phyloP scores from a whole-genome alignment of 2,797 vertebrate species.

The Mormyrus hasselquistii region DNA sequence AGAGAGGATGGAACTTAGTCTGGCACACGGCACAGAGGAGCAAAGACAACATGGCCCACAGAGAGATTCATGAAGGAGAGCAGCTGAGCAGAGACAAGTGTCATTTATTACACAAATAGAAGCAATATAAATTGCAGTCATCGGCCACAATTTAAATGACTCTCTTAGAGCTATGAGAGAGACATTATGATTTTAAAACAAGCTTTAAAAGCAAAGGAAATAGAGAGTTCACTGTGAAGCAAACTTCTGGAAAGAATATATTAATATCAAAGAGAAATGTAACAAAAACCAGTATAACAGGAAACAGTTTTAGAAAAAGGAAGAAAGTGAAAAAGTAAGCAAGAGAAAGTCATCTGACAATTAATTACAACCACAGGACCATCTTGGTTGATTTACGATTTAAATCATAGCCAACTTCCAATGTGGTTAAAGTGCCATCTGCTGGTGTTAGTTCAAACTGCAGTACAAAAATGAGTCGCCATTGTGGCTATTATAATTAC shows the following conservation, averaged over 20 bases:
- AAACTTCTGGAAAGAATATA: background rate
- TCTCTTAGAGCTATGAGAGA: background rate
- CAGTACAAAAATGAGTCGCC: background rate
- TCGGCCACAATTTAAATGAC: background rate
- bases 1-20: conserved; percentile 13
- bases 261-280: background rate
- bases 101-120: background rate
- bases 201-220: background rate
- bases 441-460: background rate
- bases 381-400: background rate
- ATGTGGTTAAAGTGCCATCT: background rate
- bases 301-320: background rate
- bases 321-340: background rate
- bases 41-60: conserved; percentile 41
- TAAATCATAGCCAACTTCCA: background rate
- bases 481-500: background rate
- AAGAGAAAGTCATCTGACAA: background rate
- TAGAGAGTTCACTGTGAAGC: background rate
- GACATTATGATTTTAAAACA: background rate
- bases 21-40: conserved; percentile 33
- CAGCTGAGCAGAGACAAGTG: background rate
- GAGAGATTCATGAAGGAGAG: background rate
- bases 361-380: background rate
- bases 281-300: background rate
- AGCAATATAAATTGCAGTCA: background rate